These are phyloP conservation scores for Sericinus montela DNA, from an alignment of 2,888 invertebrate genomes.

Conservation along the genomic window DNA sequence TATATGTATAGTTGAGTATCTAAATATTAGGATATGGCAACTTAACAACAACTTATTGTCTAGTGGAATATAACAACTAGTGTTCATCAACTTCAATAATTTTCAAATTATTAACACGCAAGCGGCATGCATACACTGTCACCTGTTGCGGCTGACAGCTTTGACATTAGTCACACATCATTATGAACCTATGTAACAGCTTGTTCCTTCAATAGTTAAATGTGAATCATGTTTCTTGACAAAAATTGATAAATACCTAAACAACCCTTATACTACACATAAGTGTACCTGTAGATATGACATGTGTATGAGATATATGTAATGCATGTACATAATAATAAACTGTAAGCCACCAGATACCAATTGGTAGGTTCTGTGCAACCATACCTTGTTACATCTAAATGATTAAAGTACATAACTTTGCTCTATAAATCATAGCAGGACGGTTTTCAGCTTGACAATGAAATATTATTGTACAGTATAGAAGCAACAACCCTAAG, in stretches of 20 bases:
- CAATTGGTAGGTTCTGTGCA: not conserved
- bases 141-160: not conserved
- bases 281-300: no score
- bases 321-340: not conserved
- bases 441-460: conserved; percentile 60
- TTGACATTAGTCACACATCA: conserved; percentile 23
- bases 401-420: conserved; percentile 29
- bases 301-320: no score
- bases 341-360: not conserved
- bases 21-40: conserved; percentile 77
- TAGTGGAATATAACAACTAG: conserved; percentile 56
- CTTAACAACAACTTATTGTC: conserved; percentile 76
- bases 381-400: conserved; percentile 18
- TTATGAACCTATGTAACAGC: conserved; percentile 15
- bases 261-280: no score
- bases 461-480: conserved; percentile 31
- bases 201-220: no score
- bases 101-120: conserved; percentile 11
- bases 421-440: conserved; percentile 48
- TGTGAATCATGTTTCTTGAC: conserved; percentile 7
- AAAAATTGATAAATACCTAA: no score
- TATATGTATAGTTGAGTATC: conserved; percentile 72
- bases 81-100: conserved; percentile 17
- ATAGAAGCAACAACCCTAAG: conserved; percentile 43
- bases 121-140: not conserved